Conservation (phyloP, 2,113 vertebrate genomes). For the Neomonachus schauinslandi region DNA sequence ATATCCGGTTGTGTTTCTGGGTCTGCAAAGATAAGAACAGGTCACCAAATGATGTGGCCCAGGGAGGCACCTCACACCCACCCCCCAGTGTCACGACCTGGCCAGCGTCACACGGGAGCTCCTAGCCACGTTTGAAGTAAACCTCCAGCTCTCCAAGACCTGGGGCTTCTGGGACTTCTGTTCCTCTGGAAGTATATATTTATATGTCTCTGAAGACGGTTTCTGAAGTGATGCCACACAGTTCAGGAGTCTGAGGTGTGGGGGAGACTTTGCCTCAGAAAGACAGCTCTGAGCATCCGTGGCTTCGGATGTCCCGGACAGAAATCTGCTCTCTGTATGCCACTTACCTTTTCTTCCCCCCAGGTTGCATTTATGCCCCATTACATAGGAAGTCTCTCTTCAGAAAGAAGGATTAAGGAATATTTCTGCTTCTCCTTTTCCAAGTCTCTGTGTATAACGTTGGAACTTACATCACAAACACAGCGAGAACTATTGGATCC, state of each 20-base stretch:
- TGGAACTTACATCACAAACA: neutral
- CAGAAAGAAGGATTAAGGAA: neutral
- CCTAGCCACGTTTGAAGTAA: neutral
- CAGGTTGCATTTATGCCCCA: neutral
- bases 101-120: rapidly evolving
- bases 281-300: neutral
- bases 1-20: neutral
- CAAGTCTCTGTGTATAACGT: neutral
- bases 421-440: neutral
- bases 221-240: neutral
- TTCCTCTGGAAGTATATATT: neutral
- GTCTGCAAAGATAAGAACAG: neutral
- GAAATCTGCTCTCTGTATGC: neutral
- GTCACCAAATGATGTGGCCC: no score
- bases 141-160: neutral
- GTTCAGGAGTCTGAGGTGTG: neutral
- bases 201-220: neutral
- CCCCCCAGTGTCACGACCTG: neutral
- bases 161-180: neutral
- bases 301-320: no score
- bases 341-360: no score
- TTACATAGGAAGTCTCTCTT: neutral
- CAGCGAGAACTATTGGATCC: neutral
- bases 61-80: rapidly evolving
- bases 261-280: neutral